A percentile compares a stretch with the other conserved stretches of the same genome.
These are phyloP conservation scores for Nineta flava DNA, from an alignment of 2,888 invertebrate genomes.

Conservation along the genomic window DNA sequence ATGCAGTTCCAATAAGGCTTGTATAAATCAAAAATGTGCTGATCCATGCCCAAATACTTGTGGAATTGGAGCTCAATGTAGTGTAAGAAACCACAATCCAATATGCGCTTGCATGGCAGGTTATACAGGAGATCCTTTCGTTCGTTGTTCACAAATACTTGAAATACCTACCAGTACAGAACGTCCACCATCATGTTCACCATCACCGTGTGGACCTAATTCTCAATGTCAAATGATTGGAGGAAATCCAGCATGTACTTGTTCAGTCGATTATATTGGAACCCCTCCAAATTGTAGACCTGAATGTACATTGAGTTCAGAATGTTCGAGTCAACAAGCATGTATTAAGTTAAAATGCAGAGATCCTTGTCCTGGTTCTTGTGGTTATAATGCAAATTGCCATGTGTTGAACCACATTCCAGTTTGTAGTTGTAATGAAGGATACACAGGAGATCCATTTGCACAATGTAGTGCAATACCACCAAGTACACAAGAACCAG, in stretches of 20 bases:
- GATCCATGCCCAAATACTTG: slow-evolving; percentile 82
- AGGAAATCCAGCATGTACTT: slow-evolving; percentile 63
- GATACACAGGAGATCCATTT: slow-evolving; percentile 69
- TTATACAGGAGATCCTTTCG: slow-evolving; percentile 78
- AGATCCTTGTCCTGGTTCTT: slow-evolving; percentile 71
- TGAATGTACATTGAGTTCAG: slow-evolving; percentile 63
- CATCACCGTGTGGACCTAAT: slow-evolving; percentile 74
- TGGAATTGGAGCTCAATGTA: slow-evolving; percentile 70
- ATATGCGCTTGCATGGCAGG: slow-evolving; percentile 73
- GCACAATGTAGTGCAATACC: slow-evolving; percentile 48
- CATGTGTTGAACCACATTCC: slow-evolving; percentile 66
- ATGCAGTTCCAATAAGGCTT: slow-evolving; percentile 66
- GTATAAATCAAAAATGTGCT: slow-evolving; percentile 69
- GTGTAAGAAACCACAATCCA: slow-evolving; percentile 70
- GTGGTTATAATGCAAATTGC: slow-evolving; percentile 64
- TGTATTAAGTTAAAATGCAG: slow-evolving; percentile 65
- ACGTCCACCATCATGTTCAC: slow-evolving; percentile 57
- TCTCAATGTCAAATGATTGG: slow-evolving; percentile 61
- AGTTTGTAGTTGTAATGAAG: slow-evolving; percentile 60
- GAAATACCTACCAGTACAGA: slow-evolving; percentile 33
- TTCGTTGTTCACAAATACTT: slow-evolving; percentile 42
- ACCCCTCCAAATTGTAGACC: slow-evolving; percentile 64
- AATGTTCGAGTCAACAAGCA: slow-evolving; percentile 60
- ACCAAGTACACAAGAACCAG: slow-evolving; percentile 24
- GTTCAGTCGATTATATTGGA: slow-evolving; percentile 62